phyloP scores from a whole-genome alignment of 1,140 invertebrate species.

The Diachasma alloeum region DNA sequence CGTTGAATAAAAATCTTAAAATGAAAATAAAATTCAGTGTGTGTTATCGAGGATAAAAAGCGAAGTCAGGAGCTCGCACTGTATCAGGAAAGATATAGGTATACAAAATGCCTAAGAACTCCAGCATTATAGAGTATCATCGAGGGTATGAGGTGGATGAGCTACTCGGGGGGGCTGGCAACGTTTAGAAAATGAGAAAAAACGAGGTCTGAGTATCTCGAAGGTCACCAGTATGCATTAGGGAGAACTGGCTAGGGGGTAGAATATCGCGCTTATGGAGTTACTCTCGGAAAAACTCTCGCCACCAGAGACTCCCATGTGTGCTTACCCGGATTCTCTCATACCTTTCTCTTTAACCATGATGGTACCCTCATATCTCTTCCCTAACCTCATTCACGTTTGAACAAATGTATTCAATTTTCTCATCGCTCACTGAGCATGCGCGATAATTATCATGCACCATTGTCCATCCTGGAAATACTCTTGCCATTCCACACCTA shows the following conservation, averaged over 20 bases:
- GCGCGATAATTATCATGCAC: background rate
- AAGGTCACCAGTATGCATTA: conserved; percentile 29
- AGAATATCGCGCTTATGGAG: background rate
- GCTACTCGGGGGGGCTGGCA: background rate
- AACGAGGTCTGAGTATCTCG: conserved; percentile 24
- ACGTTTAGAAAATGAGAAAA: conserved; percentile 27
- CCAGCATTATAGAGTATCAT: background rate
- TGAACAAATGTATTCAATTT: background rate
- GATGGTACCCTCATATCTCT: background rate
- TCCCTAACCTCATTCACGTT: background rate
- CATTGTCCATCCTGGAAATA: background rate
- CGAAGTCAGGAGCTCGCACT: background rate
- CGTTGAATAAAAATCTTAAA: too few species aligned
- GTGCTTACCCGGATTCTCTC: background rate
- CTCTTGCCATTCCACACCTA: background rate
- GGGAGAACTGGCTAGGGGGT: background rate
- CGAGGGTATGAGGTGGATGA: background rate
- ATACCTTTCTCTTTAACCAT: background rate
- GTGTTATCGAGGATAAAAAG: too few species aligned
- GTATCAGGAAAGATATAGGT: background rate
- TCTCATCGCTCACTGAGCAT: background rate
- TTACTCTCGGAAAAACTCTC: background rate
- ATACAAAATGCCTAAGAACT: background rate
- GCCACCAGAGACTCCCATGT: background rate
- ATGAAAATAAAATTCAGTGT: too few species aligned